A percentile compares a stretch with the other conserved stretches of the same genome.
Conservation (phyloP, 2,888 invertebrate genomes). For the Aromia moschata region DNA sequence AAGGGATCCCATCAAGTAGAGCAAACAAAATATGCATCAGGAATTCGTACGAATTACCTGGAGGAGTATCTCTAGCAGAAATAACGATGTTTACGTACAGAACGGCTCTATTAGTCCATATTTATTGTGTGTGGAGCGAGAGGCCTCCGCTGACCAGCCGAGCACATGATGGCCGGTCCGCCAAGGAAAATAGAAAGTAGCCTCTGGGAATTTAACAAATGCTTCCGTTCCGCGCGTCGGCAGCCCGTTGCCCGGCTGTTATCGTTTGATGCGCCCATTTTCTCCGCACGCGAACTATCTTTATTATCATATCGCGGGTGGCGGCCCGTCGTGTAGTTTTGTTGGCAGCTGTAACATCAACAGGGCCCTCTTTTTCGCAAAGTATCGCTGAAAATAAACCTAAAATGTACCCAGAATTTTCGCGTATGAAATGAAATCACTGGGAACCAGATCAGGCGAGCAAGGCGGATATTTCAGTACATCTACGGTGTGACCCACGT, state of each 20-base stretch:
- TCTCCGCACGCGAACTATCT: conserved; percentile 12
- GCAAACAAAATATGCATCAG: conserved; percentile 51
- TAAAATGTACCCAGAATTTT: too few species aligned
- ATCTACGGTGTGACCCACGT: too few species aligned
- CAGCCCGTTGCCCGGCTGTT: conserved; percentile 1
- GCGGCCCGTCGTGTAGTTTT: too few species aligned
- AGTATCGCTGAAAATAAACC: too few species aligned
- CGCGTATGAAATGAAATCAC: too few species aligned
- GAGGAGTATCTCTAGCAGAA: conserved; percentile 56
- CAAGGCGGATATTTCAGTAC: too few species aligned
- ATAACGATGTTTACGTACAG: conserved; percentile 61
- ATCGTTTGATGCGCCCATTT: conserved; percentile 6
- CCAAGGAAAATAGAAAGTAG: conserved; percentile 55
- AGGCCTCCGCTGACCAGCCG: conserved; percentile 52
- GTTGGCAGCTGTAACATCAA: too few species aligned
- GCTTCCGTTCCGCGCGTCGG: conserved; percentile 34
- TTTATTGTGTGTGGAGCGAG: conserved; percentile 61
- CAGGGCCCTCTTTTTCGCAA: too few species aligned
- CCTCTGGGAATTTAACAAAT: conserved; percentile 57
- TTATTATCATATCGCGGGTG: not conserved
- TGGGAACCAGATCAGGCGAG: too few species aligned
- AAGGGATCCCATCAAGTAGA: conserved; percentile 47
- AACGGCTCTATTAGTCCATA: conserved; percentile 61
- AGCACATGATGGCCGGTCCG: conserved; percentile 55
- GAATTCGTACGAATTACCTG: conserved; percentile 47